phyloP scores from a whole-genome alignment of 2,888 invertebrate species.

The Cryptus viduatorius region DNA sequence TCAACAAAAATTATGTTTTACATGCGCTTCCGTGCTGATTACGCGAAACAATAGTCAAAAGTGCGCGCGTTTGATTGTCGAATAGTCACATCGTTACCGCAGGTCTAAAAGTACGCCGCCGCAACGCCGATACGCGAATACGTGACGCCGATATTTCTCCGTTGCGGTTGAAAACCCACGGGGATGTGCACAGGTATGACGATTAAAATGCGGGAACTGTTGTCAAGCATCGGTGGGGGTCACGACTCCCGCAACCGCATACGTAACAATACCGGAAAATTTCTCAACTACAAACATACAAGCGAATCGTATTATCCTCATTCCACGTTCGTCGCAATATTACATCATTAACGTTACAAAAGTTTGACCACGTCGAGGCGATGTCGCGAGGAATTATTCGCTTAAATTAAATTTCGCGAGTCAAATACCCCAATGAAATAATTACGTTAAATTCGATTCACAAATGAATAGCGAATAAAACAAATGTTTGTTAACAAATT shows the following conservation, averaged over 20 bases:
- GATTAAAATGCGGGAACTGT: constrained; percentile 39
- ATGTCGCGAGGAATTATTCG: background rate
- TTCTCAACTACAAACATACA: background rate
- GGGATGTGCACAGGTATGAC: background rate
- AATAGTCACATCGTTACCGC: background rate
- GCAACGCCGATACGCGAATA: constrained; percentile 7
- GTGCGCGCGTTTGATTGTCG: constrained; percentile 19
- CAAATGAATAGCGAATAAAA: too few species aligned
- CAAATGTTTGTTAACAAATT: too few species aligned
- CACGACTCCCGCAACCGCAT: constrained; percentile 5
- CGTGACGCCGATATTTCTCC: constrained; percentile 19
- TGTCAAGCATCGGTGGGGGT: background rate
- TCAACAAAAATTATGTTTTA: constrained; percentile 20
- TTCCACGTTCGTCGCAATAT: background rate
- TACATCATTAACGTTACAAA: constrained; percentile 11
- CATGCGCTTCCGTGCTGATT: background rate
- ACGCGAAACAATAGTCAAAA: constrained; percentile 2
- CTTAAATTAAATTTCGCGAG: background rate
- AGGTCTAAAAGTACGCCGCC: constrained; percentile 3
- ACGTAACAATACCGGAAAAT: constrained; percentile 2
- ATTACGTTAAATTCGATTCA: background rate
- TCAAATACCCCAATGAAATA: background rate
- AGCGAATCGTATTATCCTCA: background rate
- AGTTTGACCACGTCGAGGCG: background rate
- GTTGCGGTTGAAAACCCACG: background rate